A percentile compares a stretch with the other conserved stretches of the same genome.
Evolutionary conservation across 2,888 invertebrate genomes (phyloP).

Genomic region (Netelia fuscicornis): DNA sequence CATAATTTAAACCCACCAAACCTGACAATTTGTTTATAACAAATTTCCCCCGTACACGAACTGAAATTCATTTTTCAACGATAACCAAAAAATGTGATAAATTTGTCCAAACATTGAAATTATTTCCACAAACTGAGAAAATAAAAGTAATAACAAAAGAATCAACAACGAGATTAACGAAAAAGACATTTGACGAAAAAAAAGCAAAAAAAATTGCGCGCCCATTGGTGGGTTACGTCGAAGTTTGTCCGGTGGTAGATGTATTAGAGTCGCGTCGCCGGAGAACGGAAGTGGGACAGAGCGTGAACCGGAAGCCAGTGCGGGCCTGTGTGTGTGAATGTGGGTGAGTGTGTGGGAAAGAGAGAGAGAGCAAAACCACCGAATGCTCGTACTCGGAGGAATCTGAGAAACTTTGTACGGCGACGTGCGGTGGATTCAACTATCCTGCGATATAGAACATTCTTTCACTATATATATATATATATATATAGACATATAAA

Average conservation of each 20-base stretch:
- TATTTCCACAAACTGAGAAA: not conserved
- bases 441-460: slow-evolving; percentile 9
- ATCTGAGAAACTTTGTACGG: slow-evolving; percentile 71
- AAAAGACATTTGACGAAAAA: not conserved
- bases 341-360: slow-evolving; percentile 25
- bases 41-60: no score
- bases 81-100: not conserved
- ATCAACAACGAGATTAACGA: not conserved
- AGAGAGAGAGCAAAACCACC: slow-evolving; percentile 69
- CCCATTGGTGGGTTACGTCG: not conserved
- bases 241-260: slow-evolving; percentile 48
- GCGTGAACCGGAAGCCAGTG: slow-evolving; percentile 54
- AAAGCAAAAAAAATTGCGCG: not conserved
- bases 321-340: not conserved
- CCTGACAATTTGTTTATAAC: no score
- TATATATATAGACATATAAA: slow-evolving; percentile 11
- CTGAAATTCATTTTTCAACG: not conserved
- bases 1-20: no score
- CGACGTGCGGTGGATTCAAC: slow-evolving; percentile 43
- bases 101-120: not conserved
- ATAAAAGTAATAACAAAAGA: not conserved
- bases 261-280: slow-evolving; percentile 30
- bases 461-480: not conserved
- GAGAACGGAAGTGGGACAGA: slow-evolving; percentile 60
- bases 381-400: slow-evolving; percentile 65